Percentiles rank a stretch among this genome's conserved stretches.
These are phyloP conservation scores for Darevskia nairensis DNA, from an alignment of 2,797 vertebrate species.

Conservation along the genomic window DNA sequence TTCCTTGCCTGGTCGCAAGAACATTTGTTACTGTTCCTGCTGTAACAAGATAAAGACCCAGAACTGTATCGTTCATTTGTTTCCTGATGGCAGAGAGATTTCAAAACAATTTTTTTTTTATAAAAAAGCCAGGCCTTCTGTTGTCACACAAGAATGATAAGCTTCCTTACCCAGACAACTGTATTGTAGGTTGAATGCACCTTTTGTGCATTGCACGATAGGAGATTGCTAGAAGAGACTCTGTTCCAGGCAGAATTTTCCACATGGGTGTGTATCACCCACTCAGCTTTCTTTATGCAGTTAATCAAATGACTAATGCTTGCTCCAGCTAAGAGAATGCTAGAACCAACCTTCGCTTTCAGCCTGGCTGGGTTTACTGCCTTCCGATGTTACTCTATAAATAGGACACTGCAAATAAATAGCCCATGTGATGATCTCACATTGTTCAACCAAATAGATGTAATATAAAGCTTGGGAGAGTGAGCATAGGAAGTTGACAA, in stretches of 20 bases:
- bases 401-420: neutral
- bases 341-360: slow-evolving; percentile 41
- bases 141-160: slow-evolving; percentile 16
- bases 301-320: slow-evolving; percentile 46
- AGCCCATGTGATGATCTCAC: neutral
- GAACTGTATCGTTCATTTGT: neutral
- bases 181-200: neutral
- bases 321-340: slow-evolving; percentile 24
- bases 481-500: no score
- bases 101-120: slow-evolving; percentile 5
- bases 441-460: slow-evolving; percentile 6
- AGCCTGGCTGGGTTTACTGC: neutral
- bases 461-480: neutral
- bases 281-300: slow-evolving; percentile 32
- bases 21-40: rapidly evolving
- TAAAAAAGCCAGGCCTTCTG: neutral
- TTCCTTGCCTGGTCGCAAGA: neutral
- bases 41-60: neutral
- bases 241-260: slow-evolving; percentile 9
- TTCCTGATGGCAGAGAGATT: neutral
- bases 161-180: slow-evolving; percentile 24
- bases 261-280: neutral
- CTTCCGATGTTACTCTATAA: neutral
- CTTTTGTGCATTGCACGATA: neutral
- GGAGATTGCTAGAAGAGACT: slow-evolving; percentile 21